Conservation (phyloP, 1,140 invertebrate species). For the Leptinotarsa lineolata region DNA sequence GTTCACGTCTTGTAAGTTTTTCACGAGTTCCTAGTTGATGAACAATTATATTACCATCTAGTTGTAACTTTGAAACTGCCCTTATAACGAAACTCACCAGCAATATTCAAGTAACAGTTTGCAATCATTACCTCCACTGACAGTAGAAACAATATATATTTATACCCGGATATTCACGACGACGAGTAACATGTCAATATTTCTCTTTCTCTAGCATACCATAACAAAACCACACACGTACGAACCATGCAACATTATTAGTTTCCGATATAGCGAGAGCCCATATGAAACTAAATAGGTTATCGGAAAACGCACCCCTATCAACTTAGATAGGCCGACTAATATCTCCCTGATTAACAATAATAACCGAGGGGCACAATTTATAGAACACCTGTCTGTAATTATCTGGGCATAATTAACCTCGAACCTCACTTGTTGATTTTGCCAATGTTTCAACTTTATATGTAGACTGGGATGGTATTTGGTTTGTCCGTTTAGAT, state of each 20-base stretch:
- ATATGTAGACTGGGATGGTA: conserved; percentile 4
- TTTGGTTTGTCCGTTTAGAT: conserved; percentile 15
- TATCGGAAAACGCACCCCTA: conserved; percentile 33
- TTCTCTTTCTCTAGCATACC: background rate
- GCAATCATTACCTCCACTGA: too few species aligned
- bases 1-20: too few species aligned
- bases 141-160: too few species aligned
- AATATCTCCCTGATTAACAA: conserved; percentile 41
- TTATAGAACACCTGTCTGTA: conserved; percentile 42
- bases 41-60: too few species aligned
- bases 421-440: conserved; percentile 39
- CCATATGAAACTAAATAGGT: conserved; percentile 26
- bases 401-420: conserved; percentile 42
- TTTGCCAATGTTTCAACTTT: conserved; percentile 36
- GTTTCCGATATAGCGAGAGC: background rate
- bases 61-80: too few species aligned
- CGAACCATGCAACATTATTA: background rate
- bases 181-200: background rate
- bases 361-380: conserved; percentile 38
- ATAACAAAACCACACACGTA: background rate
- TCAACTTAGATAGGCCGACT: conserved; percentile 30
- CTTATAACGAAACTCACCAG: too few species aligned
- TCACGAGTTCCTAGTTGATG: too few species aligned
- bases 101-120: too few species aligned
- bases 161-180: too few species aligned